Evolutionary conservation across 2,888 invertebrate species (phyloP), one percentile per base, ranked within the genome.

Genomic region (Rhagophthalmus giganteus): DNA sequence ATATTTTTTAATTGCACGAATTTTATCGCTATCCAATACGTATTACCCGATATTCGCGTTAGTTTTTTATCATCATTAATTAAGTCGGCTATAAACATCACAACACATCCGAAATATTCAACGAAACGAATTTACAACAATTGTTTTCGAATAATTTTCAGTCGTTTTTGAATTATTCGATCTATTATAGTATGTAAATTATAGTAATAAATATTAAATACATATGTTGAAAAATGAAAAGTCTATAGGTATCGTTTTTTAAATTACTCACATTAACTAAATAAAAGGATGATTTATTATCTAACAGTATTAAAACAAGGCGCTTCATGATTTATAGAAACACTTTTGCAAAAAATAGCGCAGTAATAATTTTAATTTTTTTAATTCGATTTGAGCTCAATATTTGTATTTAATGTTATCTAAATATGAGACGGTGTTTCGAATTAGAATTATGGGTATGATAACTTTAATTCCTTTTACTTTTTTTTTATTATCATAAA

Each of bases 311-410:
- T 11, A 37, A 37, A n/a, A n/a, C 7, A 3, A 7, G 7, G 20
- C 7, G 20, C 11, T n/a, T 37, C 8, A 24, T 37, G 37, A 37
- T 37, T 37, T 37, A 37, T 37, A 26, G 13, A 37, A 6, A 25
- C 24, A 25, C 26, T 26, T 26, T 37, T 26, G 14, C 13, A 37
- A 37, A 37, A 12, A 14, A 26, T 24, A 25, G 26, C 37, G 26
- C 26, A 26, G 26, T 13, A 26, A 37, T 37, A 37, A 26, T 37
- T 26, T 37, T 37, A 13, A 37, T 14, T 5, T 20, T 5, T 20
- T 20, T 20, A 20, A 7, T 20, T 20, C n/a, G n/a, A 20, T 20
- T 20, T 20, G 20, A 20, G 3, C 7, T 20, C 20, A 20, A 20
- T 5, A 20, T 20, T n/a, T n/a, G n/a, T n/a, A n/a, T n/a, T 20